Base-by-base conservation (phyloP, 2,797 vertebrate genomes). In the Arnoldichthys spilopterus region DNA sequence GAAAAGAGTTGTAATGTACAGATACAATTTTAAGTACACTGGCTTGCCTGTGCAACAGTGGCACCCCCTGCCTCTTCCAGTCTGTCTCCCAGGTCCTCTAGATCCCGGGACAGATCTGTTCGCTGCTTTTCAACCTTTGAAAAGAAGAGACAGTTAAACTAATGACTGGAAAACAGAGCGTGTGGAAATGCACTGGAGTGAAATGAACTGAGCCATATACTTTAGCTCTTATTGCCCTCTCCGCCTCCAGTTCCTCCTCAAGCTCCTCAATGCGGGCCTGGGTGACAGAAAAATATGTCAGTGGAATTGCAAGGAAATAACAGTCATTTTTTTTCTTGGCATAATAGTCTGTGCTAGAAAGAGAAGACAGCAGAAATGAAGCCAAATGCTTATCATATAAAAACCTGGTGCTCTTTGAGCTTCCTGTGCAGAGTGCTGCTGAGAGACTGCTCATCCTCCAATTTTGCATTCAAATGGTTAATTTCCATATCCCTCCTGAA, bases 331-430 rank as follows among this genome's bases (percentile, higher is more conserved):
- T 79, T 40, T 66, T 61, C 61, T 13, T 59, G 63, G 28, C 47
- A 64, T 72, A 56, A 56, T 2, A 43, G 28, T 51, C 4, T 22
- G 24, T 56, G 30, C 37, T 24, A 24, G 20, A 58, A 51, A 32
- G 30, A 37, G 40, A 37, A 74, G 59, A 62, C 34, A 11, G 18
- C 30, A 59, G 34, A 62, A 69, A 53, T 74, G 5, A 28, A 49
- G n/a, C 18, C 20, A 7, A 28, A 24, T 32, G 43, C 18, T 30
- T 47, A 70, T 56, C 3, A 0, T 11, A 18, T 61, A 24, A 45
- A 45, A 79, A 59, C 93, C 93, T 94, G 93, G 74, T 92, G 89
- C 84, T 94, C 93, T 79, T 95, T 95, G 74, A 94, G 89, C 84
- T 95, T 95, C 82, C 88, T 86, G 76, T 91, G 89, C 53, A 94